Conservation (phyloP, 2,113 vertebrate species). For the Pelvicachromis taeniatus region DNA sequence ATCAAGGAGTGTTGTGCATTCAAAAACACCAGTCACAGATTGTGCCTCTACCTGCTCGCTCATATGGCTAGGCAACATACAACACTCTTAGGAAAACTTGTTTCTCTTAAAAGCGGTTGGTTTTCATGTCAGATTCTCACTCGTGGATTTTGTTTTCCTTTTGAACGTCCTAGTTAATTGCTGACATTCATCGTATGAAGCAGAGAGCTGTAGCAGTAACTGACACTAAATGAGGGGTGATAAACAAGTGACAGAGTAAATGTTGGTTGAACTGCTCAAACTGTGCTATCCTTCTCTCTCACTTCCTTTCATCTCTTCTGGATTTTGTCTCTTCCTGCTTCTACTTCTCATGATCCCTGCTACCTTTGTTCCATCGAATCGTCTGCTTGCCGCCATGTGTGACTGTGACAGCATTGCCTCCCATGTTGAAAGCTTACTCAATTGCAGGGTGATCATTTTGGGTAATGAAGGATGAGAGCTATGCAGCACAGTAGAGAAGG, state of each 20-base stretch:
- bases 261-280: background rate
- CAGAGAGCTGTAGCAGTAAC: background rate
- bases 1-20: constrained; percentile 7
- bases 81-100: background rate
- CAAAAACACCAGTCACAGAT: constrained; percentile 9
- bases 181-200: background rate
- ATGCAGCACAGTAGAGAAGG: constrained; percentile 7
- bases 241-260: constrained; percentile 3
- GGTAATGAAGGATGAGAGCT: constrained; percentile 39
- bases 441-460: constrained; percentile 48
- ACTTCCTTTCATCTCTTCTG: background rate
- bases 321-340: background rate
- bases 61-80: background rate
- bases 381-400: background rate
- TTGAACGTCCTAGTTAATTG: background rate
- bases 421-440: constrained; percentile 50
- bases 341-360: constrained; percentile 3
- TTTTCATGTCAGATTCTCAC: background rate
- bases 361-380: constrained; percentile 18
- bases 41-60: constrained; percentile 10
- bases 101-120: background rate
- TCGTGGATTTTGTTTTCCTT: background rate
- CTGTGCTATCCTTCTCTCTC: background rate
- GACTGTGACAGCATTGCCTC: constrained; percentile 34
- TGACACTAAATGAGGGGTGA: constrained; percentile 20